Evolutionary conservation across 2,797 vertebrate species (phyloP).

Genomic region (Galaxias olidus): DNA sequence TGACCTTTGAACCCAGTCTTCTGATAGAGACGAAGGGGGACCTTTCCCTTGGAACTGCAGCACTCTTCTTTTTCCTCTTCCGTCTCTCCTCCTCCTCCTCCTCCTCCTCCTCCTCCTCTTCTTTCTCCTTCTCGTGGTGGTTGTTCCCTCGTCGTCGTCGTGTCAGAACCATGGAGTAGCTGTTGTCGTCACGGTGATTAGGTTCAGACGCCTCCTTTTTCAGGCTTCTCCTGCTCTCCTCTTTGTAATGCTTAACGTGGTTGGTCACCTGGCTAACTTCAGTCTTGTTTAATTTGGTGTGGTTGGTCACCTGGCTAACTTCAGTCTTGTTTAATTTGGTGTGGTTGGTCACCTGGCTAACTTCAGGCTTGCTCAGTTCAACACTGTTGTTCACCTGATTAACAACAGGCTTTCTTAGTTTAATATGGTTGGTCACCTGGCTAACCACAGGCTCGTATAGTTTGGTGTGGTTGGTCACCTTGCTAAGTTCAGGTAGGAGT

Average conservation of each 20-base stretch:
- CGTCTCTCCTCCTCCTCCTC: constrained; percentile 64
- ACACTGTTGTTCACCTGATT: too few species aligned
- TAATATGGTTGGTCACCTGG: constrained; percentile 20
- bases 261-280: constrained; percentile 19
- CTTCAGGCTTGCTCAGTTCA: not conserved
- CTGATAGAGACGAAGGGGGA: constrained; percentile 68
- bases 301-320: too few species aligned
- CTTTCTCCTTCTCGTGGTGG: constrained; percentile 66
- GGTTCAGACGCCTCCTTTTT: constrained; percentile 31
- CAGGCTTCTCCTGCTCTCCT: constrained; percentile 34
- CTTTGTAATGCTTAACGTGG: constrained; percentile 29
- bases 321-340: not conserved
- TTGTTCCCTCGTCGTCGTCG: constrained; percentile 58
- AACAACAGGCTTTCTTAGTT: constrained; percentile 17
- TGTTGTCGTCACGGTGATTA: constrained; percentile 3
- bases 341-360: not conserved
- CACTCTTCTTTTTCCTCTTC: constrained; percentile 65
- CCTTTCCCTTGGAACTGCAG: constrained; percentile 73
- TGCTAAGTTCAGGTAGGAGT: too few species aligned
- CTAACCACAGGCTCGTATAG: constrained; percentile 14
- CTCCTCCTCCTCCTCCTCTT: constrained; percentile 60
- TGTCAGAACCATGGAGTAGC: constrained; percentile 58
- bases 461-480: constrained; percentile 4
- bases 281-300: constrained; percentile 11
- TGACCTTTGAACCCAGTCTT: constrained; percentile 66